Evolutionary conservation across 2,113 vertebrate genomes (phyloP).

Genomic region (Fregetta grallaria): DNA sequence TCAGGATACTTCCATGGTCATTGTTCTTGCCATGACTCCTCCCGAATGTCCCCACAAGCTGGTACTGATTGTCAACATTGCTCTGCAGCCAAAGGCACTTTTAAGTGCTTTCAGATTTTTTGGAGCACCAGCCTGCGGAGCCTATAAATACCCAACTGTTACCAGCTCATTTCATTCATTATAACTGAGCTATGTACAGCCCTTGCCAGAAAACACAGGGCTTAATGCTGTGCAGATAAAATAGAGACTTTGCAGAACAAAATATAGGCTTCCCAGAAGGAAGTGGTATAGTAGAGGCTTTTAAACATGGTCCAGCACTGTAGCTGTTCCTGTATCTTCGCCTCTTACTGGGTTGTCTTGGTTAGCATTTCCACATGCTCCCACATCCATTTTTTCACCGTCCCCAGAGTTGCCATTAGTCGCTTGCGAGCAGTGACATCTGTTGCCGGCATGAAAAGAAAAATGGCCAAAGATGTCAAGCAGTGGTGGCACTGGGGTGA

Average conservation of each 20-base stretch:
- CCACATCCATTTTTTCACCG: background rate
- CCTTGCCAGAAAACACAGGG: background rate
- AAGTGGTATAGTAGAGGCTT: background rate
- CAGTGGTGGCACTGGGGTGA: background rate
- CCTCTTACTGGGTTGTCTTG: background rate
- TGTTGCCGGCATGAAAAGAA: background rate
- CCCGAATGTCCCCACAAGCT: background rate
- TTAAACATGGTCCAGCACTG: background rate
- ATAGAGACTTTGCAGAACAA: background rate
- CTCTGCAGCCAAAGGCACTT: background rate
- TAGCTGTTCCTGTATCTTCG: background rate
- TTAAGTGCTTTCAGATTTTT: background rate
- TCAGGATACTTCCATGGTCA: background rate
- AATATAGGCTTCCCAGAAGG: background rate
- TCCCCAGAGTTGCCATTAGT: background rate
- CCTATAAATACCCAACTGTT: slow-evolving; percentile 42
- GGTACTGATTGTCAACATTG: background rate
- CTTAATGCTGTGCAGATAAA: background rate
- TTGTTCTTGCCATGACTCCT: background rate
- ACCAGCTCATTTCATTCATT: slow-evolving; percentile 38
- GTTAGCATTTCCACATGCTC: background rate
- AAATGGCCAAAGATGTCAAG: background rate
- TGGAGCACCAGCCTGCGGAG: background rate
- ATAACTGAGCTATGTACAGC: background rate
- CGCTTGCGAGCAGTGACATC: background rate